Evolutionary conservation across 2,113 vertebrate genomes (phyloP).

Genomic region (Oryzias javanicus): DNA sequence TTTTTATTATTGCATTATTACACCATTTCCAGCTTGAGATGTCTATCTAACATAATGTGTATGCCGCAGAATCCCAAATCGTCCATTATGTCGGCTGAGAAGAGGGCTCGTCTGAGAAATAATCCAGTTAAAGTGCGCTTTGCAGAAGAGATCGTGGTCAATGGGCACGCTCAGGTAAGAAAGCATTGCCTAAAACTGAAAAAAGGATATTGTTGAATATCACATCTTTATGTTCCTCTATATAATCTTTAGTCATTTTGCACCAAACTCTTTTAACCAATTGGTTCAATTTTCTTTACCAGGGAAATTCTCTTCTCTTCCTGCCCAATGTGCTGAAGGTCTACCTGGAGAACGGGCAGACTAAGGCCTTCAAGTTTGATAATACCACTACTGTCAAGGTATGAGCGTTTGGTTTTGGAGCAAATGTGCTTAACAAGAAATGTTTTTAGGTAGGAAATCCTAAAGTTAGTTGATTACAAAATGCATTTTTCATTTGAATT

Average conservation of each 20-base stretch:
- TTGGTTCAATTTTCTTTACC: conserved; percentile 56
- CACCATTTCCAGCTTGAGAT: background rate
- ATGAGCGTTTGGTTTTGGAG: conserved; percentile 11
- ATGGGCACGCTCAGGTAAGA: conserved; percentile 90
- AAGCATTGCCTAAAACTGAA: background rate
- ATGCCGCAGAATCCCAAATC: conserved; percentile 91
- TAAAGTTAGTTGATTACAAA: too few relatives aligned
- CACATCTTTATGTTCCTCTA: background rate
- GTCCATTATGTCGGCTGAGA: conserved; percentile 94
- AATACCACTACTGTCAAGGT: conserved; percentile 93
- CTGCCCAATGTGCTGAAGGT: conserved; percentile 97
- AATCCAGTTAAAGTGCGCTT: conserved; percentile 97
- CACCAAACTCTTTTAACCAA: conserved; percentile 14
- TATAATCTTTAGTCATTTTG: background rate
- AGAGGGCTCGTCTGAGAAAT: conserved; percentile 91
- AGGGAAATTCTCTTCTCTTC: conserved; percentile 96
- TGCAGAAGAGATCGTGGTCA: conserved; percentile 94
- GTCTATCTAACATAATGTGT: conserved; percentile 6
- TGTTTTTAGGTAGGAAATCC: too few relatives aligned
- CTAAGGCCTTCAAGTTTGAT: conserved; percentile 97
- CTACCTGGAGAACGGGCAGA: conserved; percentile 97
- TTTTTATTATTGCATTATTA: background rate
- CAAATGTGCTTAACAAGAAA: too few relatives aligned
- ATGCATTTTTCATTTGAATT: too few relatives aligned
- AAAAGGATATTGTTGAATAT: background rate